A percentile compares a stretch with the other conserved stretches of the same genome.
These are phyloP conservation scores for Acropternis orthonyx DNA, from an alignment of 2,797 vertebrate species.

Conservation along the genomic window DNA sequence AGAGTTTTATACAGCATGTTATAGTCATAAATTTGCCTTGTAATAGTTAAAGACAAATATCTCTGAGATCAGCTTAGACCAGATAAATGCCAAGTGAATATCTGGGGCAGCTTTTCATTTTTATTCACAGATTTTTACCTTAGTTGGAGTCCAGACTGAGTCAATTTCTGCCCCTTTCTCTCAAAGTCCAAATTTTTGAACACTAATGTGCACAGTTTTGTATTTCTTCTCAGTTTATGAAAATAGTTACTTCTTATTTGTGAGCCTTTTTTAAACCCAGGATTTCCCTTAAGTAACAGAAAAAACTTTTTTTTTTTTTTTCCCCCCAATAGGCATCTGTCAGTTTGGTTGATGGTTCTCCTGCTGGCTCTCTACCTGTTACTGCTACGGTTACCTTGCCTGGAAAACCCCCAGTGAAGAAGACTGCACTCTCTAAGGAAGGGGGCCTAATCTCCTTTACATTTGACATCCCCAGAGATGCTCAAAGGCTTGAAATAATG, in stretches of 20 bases:
- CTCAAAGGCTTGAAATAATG: slow-evolving; percentile 47
- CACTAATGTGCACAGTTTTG: not conserved
- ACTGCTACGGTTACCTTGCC: slow-evolving; percentile 20
- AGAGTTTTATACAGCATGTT: not conserved
- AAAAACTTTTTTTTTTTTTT: not conserved
- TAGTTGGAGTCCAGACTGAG: not conserved
- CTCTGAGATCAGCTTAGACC: not conserved
- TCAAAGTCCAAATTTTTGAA: not conserved
- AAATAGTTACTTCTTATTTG: not conserved
- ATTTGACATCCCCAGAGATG: slow-evolving; percentile 46
- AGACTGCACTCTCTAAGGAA: slow-evolving; percentile 17
- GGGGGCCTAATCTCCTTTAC: slow-evolving; percentile 36
- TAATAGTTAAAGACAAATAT: not conserved
- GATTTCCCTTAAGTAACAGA: not conserved
- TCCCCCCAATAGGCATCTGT: slow-evolving; percentile 60
- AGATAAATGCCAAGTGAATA: not conserved
- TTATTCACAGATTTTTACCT: not conserved
- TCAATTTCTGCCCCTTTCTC: not conserved
- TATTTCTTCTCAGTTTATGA: not conserved
- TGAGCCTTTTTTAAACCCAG: not conserved
- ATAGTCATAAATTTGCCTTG: not conserved
- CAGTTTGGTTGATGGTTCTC: slow-evolving; percentile 62
- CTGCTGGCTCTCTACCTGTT: slow-evolving; percentile 50
- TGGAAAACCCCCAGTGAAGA: not conserved
- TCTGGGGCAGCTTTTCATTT: not conserved